Evolutionary conservation across 2,888 invertebrate species (phyloP), one percentile per base, ranked within the genome.

Genomic region (Phragmatobia fuliginosa): DNA sequence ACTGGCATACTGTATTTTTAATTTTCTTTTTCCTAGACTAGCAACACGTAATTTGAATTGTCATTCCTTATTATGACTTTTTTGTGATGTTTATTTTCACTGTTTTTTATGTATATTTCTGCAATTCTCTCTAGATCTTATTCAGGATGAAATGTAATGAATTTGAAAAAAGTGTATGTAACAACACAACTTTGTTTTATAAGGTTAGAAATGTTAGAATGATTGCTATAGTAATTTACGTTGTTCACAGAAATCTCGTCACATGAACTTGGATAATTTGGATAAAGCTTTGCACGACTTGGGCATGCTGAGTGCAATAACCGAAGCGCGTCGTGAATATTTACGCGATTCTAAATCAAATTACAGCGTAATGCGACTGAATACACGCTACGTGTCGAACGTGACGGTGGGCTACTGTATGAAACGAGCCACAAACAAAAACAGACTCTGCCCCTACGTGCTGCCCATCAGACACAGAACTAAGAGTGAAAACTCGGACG

Each of bases 401-500:
- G 96, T 96, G 69, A 96, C 96, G 28, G 96, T 96, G 77, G 96
- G 96, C 11, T 96, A 96, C 85, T 95, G 96, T 83, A 95, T 96
- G 92, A 94, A 95, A 81, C 90, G 95, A 76, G 88, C 94, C 56
- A 88, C 95, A 61, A 94, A 93, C 68, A 95, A 96, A 83, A 95
- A 95, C 90, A 93, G 96, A 84, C 95, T 96, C 76, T 96, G 96
- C 85, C 96, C 96, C 5, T 96, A 96, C 85, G 92, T 94, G 62
- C 83, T 96, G 77, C 95, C 96, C 61, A 95, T 96, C 72, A 90
- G 96, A 77, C 96, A 96, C 83, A 92, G 96, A 87, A 96, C 96
- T 78, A 96, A 96, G 89, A 96, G 96, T 86, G 96, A 96, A 85
- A 96, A 96, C 87, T 96, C 96, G 10, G 96, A 96, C 78, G 92